Percentiles rank a stretch among this genome's conserved stretches.
Evolutionary conservation across 2,888 invertebrate genomes (phyloP).

Genomic region (Heliconius erato): DNA sequence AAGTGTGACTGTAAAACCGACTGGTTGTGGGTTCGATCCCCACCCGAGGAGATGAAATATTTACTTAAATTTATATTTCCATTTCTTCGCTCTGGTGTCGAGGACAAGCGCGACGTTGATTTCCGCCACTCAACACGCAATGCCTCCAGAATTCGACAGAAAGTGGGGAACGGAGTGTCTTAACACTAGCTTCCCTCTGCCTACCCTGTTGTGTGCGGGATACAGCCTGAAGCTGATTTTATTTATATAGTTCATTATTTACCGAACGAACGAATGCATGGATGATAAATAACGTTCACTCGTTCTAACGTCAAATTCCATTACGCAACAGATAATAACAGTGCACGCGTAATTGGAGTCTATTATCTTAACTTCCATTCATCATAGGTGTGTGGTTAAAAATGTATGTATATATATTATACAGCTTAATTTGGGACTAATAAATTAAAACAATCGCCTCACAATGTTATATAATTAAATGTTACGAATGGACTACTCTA

Average conservation of each 20-base stretch:
- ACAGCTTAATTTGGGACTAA: slow-evolving; percentile 14
- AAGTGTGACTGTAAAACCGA: too few species aligned
- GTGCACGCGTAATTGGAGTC: slow-evolving; percentile 35
- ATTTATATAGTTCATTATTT: neutral
- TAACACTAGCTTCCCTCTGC: too few species aligned
- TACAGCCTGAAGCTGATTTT: too few species aligned
- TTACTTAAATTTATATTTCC: too few species aligned
- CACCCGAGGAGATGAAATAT: too few species aligned
- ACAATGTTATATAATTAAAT: slow-evolving; percentile 19
- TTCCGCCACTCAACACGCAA: too few species aligned
- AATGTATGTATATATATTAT: slow-evolving; percentile 22
- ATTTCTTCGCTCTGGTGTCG: too few species aligned
- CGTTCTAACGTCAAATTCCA: slow-evolving; percentile 18
- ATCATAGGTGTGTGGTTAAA: slow-evolving; percentile 28
- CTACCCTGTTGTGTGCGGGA: too few species aligned
- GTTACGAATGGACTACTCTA: slow-evolving; percentile 13
- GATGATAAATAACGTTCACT: slow-evolving; percentile 28
- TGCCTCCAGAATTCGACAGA: too few species aligned
- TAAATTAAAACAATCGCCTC: slow-evolving; percentile 26
- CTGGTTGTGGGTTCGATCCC: too few species aligned
- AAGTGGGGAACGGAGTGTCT: too few species aligned
- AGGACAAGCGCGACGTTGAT: too few species aligned
- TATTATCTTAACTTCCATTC: slow-evolving; percentile 40
- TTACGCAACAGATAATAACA: slow-evolving; percentile 39
- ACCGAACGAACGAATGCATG: slow-evolving; percentile 12